These are phyloP conservation scores for Macrobrachium rosenbergii DNA, from an alignment of 1,140 invertebrate genomes.

Conservation along the genomic window DNA sequence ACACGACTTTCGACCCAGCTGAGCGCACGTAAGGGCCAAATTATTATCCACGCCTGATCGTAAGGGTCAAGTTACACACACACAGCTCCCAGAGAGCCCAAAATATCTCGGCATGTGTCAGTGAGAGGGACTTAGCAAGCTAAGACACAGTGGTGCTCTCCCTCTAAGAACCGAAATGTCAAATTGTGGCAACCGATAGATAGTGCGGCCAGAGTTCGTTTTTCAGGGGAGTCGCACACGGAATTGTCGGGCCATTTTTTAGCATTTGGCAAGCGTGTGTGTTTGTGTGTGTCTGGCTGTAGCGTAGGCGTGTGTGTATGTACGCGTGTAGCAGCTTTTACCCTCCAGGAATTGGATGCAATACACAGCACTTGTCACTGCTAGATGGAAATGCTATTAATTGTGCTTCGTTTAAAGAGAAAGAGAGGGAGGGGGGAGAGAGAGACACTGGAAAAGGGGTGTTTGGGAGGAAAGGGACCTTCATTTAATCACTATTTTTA, in stretches of 20 bases:
- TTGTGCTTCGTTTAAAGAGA: no score
- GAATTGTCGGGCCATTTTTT: slow-evolving; percentile 17
- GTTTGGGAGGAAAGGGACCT: no score
- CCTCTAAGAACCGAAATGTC: no score
- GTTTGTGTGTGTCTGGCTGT: slow-evolving; percentile 3
- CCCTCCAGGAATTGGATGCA: neutral
- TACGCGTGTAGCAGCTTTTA: neutral
- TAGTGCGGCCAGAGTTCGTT: neutral
- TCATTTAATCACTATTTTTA: no score
- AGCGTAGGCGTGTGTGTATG: neutral
- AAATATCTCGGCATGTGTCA: slow-evolving; percentile 21
- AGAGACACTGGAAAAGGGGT: no score
- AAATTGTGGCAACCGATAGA: neutral
- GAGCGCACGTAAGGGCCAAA: slow-evolving; percentile 58
- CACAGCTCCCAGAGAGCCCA: slow-evolving; percentile 15
- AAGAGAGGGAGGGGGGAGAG: no score
- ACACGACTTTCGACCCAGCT: slow-evolving; percentile 64
- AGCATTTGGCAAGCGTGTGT: slow-evolving; percentile 1
- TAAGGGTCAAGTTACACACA: slow-evolving; percentile 53
- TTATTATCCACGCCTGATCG: slow-evolving; percentile 55
- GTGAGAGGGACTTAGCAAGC: slow-evolving; percentile 10
- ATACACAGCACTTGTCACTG: no score
- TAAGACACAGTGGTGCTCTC: no score
- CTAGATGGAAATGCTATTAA: no score
- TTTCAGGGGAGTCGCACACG: neutral